A percentile compares a stretch with the other conserved stretches of the same genome.
phyloP scores from a whole-genome alignment of 2,113 vertebrate species.

The Colistium nudipinnis region DNA sequence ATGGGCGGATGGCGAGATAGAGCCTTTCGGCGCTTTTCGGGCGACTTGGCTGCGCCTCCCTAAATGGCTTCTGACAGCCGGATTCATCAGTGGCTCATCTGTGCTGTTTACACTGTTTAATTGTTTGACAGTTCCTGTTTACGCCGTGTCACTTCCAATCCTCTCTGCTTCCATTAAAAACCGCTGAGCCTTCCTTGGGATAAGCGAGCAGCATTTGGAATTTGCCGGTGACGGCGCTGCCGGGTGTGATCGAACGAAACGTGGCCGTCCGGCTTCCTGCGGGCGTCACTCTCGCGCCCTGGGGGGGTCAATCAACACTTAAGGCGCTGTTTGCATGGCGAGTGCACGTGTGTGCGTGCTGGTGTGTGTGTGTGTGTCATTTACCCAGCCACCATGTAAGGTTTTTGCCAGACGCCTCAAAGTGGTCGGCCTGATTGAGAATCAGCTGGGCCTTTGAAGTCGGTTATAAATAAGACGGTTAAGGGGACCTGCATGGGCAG shows the following conservation, averaged over 20 bases:
- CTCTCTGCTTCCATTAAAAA: constrained; percentile 62
- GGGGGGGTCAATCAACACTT: constrained; percentile 61
- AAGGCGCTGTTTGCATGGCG: constrained; percentile 30
- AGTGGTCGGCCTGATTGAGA: constrained; percentile 50
- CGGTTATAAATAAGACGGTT: constrained; percentile 64
- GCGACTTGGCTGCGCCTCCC: constrained; percentile 42
- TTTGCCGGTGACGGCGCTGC: constrained; percentile 40
- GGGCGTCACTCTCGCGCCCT: constrained; percentile 49
- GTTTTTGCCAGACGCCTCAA: constrained; percentile 56
- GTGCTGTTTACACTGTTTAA: constrained; percentile 79
- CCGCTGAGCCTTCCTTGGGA: constrained; percentile 40
- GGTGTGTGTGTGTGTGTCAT: constrained; percentile 3
- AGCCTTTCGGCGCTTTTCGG: constrained; percentile 58
- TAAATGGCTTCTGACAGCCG: constrained; percentile 76
- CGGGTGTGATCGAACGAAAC: constrained; percentile 60
- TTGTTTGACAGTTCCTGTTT: constrained; percentile 82
- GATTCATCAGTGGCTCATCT: constrained; percentile 79
- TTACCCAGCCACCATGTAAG: constrained; percentile 44
- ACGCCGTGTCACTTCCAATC: constrained; percentile 81
- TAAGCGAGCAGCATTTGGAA: constrained; percentile 57
- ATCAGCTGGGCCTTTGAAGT: constrained; percentile 68
- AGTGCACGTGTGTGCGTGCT: neutral
- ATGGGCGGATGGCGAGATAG: constrained; percentile 26
- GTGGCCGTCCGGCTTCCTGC: constrained; percentile 48
- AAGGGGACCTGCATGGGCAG: constrained; percentile 55